phyloP scores from a whole-genome alignment of 2,888 invertebrate species.

The Drosophila borborema region DNA sequence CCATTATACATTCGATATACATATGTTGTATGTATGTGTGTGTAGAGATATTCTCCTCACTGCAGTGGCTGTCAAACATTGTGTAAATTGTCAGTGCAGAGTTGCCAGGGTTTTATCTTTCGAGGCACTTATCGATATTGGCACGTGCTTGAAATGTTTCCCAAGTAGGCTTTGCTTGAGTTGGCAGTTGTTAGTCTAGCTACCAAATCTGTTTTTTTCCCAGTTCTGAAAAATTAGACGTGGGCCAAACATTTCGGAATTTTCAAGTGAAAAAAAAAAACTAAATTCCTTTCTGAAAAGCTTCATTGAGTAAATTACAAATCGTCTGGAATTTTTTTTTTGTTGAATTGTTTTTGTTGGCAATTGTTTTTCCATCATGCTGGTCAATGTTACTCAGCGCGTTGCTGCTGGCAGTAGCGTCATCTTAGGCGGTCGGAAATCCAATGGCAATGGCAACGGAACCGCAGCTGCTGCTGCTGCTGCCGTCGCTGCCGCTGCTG shows the following conservation, averaged over 20 bases:
- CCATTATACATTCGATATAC: not conserved
- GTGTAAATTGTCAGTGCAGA: slow-evolving; percentile 6
- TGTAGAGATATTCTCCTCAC: not conserved
- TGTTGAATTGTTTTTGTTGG: not conserved
- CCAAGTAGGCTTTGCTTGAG: slow-evolving; percentile 40
- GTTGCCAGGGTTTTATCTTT: slow-evolving; percentile 14
- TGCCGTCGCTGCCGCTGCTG: not conserved
- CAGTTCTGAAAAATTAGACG: slow-evolving; percentile 56
- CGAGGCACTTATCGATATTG: slow-evolving; percentile 15
- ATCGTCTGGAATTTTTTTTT: slow-evolving; percentile 23
- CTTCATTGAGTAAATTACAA: slow-evolving; percentile 26
- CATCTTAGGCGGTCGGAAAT: slow-evolving; percentile 9
- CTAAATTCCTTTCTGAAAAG: slow-evolving; percentile 34
- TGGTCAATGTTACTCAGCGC: slow-evolving; percentile 39
- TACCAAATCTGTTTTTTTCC: slow-evolving; percentile 12
- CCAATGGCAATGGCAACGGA: slow-evolving; percentile 9
- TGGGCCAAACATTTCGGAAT: slow-evolving; percentile 45
- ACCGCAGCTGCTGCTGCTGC: not conserved
- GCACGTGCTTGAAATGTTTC: not conserved
- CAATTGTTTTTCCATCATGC: slow-evolving; percentile 20
- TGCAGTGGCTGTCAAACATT: slow-evolving; percentile 15
- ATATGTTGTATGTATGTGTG: not conserved
- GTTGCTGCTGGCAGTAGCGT: slow-evolving; percentile 19
- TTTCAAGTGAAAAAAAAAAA: slow-evolving; percentile 20
- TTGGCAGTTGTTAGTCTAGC: slow-evolving; percentile 12